Evolutionary conservation across 1,140 invertebrate genomes (phyloP), one percentile per base, ranked within the genome.

Genomic region (Drosophila busckii): DNA sequence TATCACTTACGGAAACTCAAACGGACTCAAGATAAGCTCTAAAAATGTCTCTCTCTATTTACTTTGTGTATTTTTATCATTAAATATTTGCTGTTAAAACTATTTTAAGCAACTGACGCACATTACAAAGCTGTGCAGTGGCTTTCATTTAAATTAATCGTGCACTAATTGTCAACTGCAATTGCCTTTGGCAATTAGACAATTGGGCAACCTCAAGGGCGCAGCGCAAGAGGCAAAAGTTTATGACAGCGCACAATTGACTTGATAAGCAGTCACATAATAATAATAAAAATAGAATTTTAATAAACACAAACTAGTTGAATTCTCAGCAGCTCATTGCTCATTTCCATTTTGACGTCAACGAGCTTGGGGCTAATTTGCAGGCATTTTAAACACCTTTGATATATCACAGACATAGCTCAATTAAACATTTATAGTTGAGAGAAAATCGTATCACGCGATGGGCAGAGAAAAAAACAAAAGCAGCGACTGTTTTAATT

Each of bases 291-390:
- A 13, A 46, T 17, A 38, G 38, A 34, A n/a, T n/a, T 41, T 9
- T 29, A 29, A 44, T 44, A 22, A 60, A n/a, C n/a, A n/a, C n/a
- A n/a, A 60, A 60, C 49, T 54, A 40, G 40, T 45, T 60, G 12
- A 40, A 26, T 15, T 37, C 42, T 37, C 53, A 48, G 10, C 32
- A 31, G 49, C 5, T 8, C 29, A 19, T 15, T 31, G 44, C 40
- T 54, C 56, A 40, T 53, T 60, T 38, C 48, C 12, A 45, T n/a
- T 45, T 60, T 60, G 32, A 53, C 49, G 56, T 60, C 56, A 60
- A 15, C n/a, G n/a, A n/a, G n/a, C n/a, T n/a, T n/a, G n/a, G n/a
- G n/a, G n/a, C n/a, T n/a, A n/a, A n/a, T n/a, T n/a, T n/a, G n/a
- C n/a, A n/a, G n/a, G n/a, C n/a, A n/a, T n/a, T n/a, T 20, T 15